Evolutionary conservation across 2,797 vertebrate genomes (phyloP).

Genomic region (Lagocephalus sceleratus): DNA sequence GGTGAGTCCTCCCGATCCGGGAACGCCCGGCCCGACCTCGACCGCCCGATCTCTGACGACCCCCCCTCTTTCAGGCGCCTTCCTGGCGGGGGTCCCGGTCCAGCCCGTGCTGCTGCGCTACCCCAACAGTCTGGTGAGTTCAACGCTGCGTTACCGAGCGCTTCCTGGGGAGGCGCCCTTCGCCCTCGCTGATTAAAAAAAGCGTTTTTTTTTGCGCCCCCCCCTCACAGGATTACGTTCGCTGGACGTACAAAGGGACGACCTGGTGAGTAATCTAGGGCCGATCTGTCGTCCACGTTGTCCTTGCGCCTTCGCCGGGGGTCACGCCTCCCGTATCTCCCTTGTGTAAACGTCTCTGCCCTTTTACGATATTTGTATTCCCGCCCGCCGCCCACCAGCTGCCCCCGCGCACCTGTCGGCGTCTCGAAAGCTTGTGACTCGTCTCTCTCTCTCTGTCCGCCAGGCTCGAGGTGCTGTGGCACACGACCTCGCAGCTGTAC

Average conservation of each 20-base stretch:
- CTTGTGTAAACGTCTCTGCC: too few species aligned
- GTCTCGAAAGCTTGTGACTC: too few species aligned
- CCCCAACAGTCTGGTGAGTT: conserved; percentile 84
- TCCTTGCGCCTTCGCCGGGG: too few species aligned
- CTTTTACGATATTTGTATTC: too few species aligned
- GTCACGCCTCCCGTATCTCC: too few species aligned
- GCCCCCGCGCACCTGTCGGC: too few species aligned
- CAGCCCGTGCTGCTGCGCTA: conserved; percentile 88
- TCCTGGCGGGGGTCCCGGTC: conserved; percentile 85
- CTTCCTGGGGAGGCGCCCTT: neutral
- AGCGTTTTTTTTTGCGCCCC: conserved; percentile 9
- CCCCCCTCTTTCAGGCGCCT: conserved; percentile 80
- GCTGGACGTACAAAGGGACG: conserved; percentile 79
- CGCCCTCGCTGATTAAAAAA: neutral
- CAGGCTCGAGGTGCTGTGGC: conserved; percentile 80
- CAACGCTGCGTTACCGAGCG: too few species aligned
- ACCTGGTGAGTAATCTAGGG: conserved; percentile 70
- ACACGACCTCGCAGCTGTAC: conserved; percentile 83
- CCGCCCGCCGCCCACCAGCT: too few species aligned
- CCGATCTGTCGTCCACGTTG: too few species aligned
- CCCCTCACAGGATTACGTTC: conserved; percentile 79
- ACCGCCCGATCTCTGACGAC: too few species aligned
- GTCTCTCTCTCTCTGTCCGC: neutral
- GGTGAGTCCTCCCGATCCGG: conserved; percentile 53
- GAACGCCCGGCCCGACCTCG: too few species aligned